Evolutionary conservation across 2,888 invertebrate species (phyloP), one percentile per base, ranked within the genome.

Genomic region (Melipona beecheii): DNA sequence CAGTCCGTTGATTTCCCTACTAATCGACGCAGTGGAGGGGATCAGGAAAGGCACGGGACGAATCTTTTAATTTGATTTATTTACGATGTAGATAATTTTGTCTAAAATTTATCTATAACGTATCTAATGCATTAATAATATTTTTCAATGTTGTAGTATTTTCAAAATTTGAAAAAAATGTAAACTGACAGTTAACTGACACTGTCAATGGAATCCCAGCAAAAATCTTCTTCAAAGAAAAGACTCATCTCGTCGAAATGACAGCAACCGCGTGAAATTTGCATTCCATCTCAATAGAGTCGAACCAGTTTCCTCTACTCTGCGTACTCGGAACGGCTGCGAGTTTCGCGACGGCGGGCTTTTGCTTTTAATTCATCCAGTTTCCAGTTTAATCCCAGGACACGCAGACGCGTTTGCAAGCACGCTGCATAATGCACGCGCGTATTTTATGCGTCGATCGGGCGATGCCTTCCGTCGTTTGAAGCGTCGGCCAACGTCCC

Each of bases 291-390:
- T 11, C 21, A 69, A 70, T 58, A 50, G 65, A 54, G 27, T 52
- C 24, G 17, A 11, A 6, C 4, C 11, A 1, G 36, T 24, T 31
- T 3, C 27, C 31, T 31, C 49, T 24, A 21, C 56, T 21, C 17
- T 21, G 31, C 27, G 68, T n/a, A n/a, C n/a, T 69, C 27, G 15
- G 15, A 43, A 21, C 77, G 31, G 9, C 60, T 3, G 49, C 9
- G 24, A 78, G 64, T 31, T 65, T 21, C 54, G 19, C 56, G 62
- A 56, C 69, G 56, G 50, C 27, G 65, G 49, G 31, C 52, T 60
- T 71, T 60, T 65, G 65, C 66, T 81, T 66, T 79, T 27, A 72
- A 78, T 60, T 79, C 80, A 58, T 24, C 65, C 58, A 27, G 70
- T 52, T 54, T 50, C 79, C 58, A 43, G 27, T 81, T 79, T 71